Evolutionary conservation across 2,113 vertebrate species (phyloP).

Genomic region (Euleptes europaea): DNA sequence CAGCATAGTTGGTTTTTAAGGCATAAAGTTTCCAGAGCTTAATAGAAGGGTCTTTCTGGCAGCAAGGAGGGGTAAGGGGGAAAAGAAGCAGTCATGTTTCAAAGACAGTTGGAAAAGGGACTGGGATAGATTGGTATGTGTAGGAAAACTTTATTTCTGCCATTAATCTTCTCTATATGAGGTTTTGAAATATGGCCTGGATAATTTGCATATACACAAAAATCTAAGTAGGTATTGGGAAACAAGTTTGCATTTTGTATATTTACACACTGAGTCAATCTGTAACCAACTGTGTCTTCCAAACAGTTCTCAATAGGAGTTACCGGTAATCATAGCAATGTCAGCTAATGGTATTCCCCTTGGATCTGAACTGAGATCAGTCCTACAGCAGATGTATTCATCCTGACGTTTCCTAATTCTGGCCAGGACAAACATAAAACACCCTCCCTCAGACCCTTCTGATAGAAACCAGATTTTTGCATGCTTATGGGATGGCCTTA

Average conservation of each 20-base stretch:
- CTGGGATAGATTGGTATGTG: neutral
- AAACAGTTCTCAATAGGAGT: conserved; percentile 13
- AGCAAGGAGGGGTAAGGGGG: too few species aligned
- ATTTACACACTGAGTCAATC: conserved; percentile 5
- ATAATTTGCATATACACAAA: conserved; percentile 31
- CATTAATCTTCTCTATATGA: conserved; percentile 15
- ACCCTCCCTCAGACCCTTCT: conserved; percentile 16
- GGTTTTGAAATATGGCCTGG: neutral
- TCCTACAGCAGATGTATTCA: conserved; percentile 27
- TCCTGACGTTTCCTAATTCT: conserved; percentile 2
- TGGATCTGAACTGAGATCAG: neutral
- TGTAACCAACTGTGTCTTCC: neutral
- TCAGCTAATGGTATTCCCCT: neutral
- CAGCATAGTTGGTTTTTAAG: too few species aligned
- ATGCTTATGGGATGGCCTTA: neutral
- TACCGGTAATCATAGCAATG: neutral
- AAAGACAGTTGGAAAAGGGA: fast-evolving
- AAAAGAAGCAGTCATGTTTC: neutral
- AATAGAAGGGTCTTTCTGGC: too few species aligned
- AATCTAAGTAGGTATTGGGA: conserved; percentile 11
- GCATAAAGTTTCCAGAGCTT: too few species aligned
- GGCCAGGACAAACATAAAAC: conserved; percentile 23
- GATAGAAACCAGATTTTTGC: conserved; percentile 46
- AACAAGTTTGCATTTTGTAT: neutral
- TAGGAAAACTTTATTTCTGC: neutral